These are phyloP conservation scores for Datnioides undecimradiatus DNA, from an alignment of 2,113 vertebrate genomes.

Conservation along the genomic window DNA sequence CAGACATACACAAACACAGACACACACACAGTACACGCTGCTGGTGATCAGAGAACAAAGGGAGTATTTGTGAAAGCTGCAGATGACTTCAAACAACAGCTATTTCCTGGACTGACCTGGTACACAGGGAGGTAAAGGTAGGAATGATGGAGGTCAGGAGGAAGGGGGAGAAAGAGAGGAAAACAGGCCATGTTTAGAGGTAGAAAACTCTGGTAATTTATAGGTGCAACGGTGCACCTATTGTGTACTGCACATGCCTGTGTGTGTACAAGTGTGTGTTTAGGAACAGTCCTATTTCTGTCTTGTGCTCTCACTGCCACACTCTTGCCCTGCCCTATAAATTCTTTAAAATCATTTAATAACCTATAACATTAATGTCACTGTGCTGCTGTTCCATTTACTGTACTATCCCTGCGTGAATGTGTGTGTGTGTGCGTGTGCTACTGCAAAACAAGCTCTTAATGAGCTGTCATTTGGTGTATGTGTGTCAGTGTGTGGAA, in stretches of 20 bases:
- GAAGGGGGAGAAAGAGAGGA: neutral
- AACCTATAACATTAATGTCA: conserved; percentile 84
- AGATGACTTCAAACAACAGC: conserved; percentile 65
- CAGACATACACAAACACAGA: neutral
- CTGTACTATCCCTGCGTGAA: conserved; percentile 55
- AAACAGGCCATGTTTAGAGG: conserved; percentile 53
- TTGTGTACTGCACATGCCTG: conserved; percentile 22
- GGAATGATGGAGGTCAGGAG: neutral
- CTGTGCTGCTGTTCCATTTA: conserved; percentile 79
- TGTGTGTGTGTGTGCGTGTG: conserved; percentile 26
- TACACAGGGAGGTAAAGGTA: conserved; percentile 2
- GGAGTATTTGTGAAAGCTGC: conserved; percentile 44
- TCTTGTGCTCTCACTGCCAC: conserved; percentile 61
- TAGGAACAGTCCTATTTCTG: conserved; percentile 69
- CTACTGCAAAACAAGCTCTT: conserved; percentile 27
- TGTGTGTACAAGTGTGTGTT: conserved; percentile 39
- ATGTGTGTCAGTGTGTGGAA: conserved; percentile 34
- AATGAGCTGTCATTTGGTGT: conserved; percentile 40
- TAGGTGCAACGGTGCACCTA: conserved; percentile 52
- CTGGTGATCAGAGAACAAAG: conserved; percentile 59
- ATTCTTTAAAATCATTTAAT: conserved; percentile 81
- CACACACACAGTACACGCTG: conserved; percentile 2
- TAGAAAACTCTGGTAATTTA: conserved; percentile 71
- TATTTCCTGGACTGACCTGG: conserved; percentile 60
- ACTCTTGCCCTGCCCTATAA: conserved; percentile 78